These are phyloP conservation scores for Dryobotodes eremita DNA, from an alignment of 2,888 invertebrate species.

Conservation along the genomic window DNA sequence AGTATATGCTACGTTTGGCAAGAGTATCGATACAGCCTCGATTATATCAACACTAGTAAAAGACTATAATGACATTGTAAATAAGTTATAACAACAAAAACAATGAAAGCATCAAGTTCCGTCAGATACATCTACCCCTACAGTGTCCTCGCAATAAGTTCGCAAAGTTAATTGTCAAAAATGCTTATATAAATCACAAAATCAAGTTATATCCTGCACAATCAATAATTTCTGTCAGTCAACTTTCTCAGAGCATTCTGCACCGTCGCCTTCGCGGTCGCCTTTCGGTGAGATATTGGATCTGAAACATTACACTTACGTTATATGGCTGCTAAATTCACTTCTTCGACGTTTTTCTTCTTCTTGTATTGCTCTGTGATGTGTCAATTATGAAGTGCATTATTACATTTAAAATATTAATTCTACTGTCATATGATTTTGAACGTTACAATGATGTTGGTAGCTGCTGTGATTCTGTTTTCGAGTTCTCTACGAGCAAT, in stretches of 20 bases:
- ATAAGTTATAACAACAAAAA: slow-evolving; percentile 70
- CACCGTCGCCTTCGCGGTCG: slow-evolving; percentile 90
- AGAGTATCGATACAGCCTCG: slow-evolving; percentile 78
- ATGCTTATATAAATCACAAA: slow-evolving; percentile 85
- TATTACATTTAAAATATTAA: slow-evolving; percentile 63
- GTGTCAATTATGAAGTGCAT: slow-evolving; percentile 67
- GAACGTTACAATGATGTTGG: slow-evolving; percentile 66
- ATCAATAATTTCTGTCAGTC: slow-evolving; percentile 88
- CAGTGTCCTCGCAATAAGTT: slow-evolving; percentile 62
- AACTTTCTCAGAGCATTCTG: slow-evolving; percentile 90
- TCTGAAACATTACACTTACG: slow-evolving; percentile 82
- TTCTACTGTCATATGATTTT: slow-evolving; percentile 62
- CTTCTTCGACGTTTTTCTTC: slow-evolving; percentile 8
- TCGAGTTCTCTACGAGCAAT: slow-evolving; percentile 58
- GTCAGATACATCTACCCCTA: slow-evolving; percentile 63
- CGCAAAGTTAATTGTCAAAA: slow-evolving; percentile 77
- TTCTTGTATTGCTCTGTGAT: slow-evolving; percentile 59
- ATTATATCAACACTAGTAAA: slow-evolving; percentile 68
- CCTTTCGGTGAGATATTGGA: slow-evolving; percentile 90
- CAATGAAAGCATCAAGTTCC: slow-evolving; percentile 73
- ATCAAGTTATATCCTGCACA: slow-evolving; percentile 72
- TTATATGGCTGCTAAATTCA: slow-evolving; percentile 45
- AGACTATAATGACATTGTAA: slow-evolving; percentile 58
- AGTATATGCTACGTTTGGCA: slow-evolving; percentile 78
- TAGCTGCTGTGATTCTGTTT: slow-evolving; percentile 56